A percentile compares a stretch with the other conserved stretches of the same genome.
Evolutionary conservation across 2,888 invertebrate genomes (phyloP).

Genomic region (Eupithecia dodoneata): DNA sequence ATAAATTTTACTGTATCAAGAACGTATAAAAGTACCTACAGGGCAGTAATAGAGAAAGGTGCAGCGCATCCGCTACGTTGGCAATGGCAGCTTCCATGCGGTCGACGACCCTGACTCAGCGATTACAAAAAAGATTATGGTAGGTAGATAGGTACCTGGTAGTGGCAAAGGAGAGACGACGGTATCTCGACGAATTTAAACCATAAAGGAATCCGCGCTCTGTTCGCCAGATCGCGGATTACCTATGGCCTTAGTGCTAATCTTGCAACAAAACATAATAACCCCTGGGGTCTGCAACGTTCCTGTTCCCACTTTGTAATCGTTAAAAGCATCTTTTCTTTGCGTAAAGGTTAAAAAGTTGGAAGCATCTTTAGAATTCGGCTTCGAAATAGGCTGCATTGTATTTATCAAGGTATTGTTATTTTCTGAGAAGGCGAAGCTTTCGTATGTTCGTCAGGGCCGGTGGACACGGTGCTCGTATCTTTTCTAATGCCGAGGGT

Average conservation of each 20-base stretch:
- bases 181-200: slow-evolving; percentile 36
- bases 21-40: slow-evolving; percentile 52
- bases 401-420: slow-evolving; percentile 43
- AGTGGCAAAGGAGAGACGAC: slow-evolving; percentile 42
- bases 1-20: slow-evolving; percentile 51
- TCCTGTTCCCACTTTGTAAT: slow-evolving; percentile 18
- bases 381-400: slow-evolving; percentile 38
- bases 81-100: slow-evolving; percentile 74
- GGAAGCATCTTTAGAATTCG: slow-evolving; percentile 41
- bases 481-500: slow-evolving; percentile 47
- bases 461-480: slow-evolving; percentile 29
- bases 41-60: slow-evolving; percentile 73
- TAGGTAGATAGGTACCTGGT: slow-evolving; percentile 58
- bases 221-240: slow-evolving; percentile 30
- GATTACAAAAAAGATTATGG: slow-evolving; percentile 80
- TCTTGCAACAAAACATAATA: slow-evolving; percentile 35
- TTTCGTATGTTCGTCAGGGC: slow-evolving; percentile 35
- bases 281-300: slow-evolving; percentile 10
- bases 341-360: slow-evolving; percentile 42
- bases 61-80: slow-evolving; percentile 76
- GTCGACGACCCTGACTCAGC: slow-evolving; percentile 75
- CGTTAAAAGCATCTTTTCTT: slow-evolving; percentile 31
- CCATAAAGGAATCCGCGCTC: slow-evolving; percentile 29
- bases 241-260: slow-evolving; percentile 28
- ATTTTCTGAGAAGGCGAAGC: slow-evolving; percentile 44